phyloP scores from a whole-genome alignment of 1,140 invertebrate genomes.

The Aplysia californica region DNA sequence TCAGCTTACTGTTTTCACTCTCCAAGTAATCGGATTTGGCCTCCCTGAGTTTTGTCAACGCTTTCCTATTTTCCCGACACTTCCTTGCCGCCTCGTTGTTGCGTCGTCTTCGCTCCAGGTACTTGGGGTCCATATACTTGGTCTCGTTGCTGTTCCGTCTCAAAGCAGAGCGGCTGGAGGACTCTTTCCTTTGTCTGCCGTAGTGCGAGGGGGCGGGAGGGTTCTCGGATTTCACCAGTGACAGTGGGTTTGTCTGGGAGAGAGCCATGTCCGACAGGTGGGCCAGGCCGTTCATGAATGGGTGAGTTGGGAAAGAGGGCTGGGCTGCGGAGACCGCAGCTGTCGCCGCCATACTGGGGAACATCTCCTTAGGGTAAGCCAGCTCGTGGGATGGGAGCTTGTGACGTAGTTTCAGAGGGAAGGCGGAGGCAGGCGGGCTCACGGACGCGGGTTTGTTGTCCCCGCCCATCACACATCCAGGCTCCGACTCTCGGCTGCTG shows the following conservation, averaged over 20 bases:
- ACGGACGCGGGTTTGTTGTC: not conserved
- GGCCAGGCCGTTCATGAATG: slow-evolving; percentile 52
- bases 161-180: not conserved
- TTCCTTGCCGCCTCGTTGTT: slow-evolving; percentile 64
- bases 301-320: slow-evolving; percentile 12
- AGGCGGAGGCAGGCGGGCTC: slow-evolving; percentile 41
- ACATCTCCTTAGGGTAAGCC: slow-evolving; percentile 9
- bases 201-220: not conserved
- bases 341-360: slow-evolving; percentile 25
- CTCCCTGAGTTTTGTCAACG: slow-evolving; percentile 62
- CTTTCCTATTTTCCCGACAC: slow-evolving; percentile 64
- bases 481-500: slow-evolving; percentile 14
- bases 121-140: slow-evolving; percentile 50
- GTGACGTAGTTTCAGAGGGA: slow-evolving; percentile 59
- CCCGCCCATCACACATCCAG: not conserved
- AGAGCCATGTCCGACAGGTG: slow-evolving; percentile 60
- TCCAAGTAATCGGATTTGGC: slow-evolving; percentile 69
- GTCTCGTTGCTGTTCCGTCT: slow-evolving; percentile 14
- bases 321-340: slow-evolving; percentile 17
- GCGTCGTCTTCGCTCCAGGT: slow-evolving; percentile 55
- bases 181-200: not conserved
- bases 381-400: slow-evolving; percentile 41
- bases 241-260: slow-evolving; percentile 47
- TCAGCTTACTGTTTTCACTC: slow-evolving; percentile 79
- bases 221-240: slow-evolving; percentile 41